phyloP scores from a whole-genome alignment of 1,140 invertebrate species.

The Diabrotica virgifera region DNA sequence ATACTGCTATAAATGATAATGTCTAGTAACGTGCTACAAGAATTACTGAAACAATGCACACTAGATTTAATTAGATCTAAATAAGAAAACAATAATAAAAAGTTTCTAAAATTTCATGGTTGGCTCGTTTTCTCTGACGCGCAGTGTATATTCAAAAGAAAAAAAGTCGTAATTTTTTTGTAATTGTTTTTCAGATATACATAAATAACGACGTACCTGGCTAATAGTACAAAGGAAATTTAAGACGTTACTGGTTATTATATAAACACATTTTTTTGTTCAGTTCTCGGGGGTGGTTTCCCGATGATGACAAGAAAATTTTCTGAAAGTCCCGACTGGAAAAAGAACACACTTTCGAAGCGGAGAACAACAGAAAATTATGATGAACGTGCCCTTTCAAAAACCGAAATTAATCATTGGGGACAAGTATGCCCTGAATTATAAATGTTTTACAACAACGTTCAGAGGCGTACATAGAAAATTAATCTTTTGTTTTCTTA shows the following conservation, averaged over 20 bases:
- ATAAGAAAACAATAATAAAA: no score
- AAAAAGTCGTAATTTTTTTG: no score
- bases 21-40: no score
- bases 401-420: constrained; percentile 2
- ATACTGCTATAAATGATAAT: no score
- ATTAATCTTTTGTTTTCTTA: no score
- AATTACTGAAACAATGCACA: no score
- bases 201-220: no score
- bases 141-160: no score
- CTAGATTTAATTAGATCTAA: no score
- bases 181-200: no score
- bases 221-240: background rate
- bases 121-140: no score
- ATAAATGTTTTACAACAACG: background rate
- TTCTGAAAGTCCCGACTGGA: background rate
- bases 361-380: background rate
- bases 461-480: background rate
- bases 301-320: background rate
- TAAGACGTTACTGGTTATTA: background rate
- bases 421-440: background rate
- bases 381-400: background rate
- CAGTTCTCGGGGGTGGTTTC: background rate
- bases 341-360: background rate
- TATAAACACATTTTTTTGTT: background rate
- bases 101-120: no score